Conservation (phyloP, 2,797 vertebrate genomes). For the Eremophila alpestris region DNA sequence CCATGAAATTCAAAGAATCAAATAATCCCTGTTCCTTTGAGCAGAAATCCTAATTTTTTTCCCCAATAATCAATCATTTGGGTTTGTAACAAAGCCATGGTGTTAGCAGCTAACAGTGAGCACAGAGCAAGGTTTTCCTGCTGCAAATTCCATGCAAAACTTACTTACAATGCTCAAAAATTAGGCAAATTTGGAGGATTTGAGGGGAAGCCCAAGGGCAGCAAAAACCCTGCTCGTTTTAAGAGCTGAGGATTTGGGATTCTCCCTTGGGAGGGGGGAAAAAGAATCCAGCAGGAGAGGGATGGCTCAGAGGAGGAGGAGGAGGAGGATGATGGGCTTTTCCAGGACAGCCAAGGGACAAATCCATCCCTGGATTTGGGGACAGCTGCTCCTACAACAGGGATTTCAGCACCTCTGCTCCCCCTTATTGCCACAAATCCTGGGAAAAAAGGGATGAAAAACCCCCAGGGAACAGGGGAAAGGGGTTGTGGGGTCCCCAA, state of each 20-base stretch:
- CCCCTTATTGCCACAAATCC: fast-evolving
- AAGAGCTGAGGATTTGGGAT: neutral
- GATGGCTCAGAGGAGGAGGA: neutral
- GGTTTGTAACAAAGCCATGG: neutral
- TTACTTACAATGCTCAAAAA: neutral
- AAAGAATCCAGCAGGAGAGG: fast-evolving
- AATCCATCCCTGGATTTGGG: fast-evolving
- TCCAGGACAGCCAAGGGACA: neutral
- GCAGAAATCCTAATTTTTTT: neutral
- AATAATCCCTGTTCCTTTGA: conserved; percentile 2
- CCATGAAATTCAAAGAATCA: neutral
- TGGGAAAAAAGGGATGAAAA: fast-evolving
- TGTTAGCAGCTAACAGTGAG: neutral
- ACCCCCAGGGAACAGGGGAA: neutral
- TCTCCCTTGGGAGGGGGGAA: neutral
- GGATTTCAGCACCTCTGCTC: neutral
- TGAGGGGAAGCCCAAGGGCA: neutral
- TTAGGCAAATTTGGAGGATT: fast-evolving
- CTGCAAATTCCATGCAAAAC: neutral
- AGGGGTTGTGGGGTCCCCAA: fast-evolving
- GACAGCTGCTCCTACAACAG: neutral
- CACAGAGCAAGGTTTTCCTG: neutral
- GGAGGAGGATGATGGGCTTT: neutral
- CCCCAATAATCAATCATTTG: neutral
- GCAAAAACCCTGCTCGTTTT: neutral